Evolutionary conservation across 2,797 vertebrate genomes (phyloP), one percentile per base, ranked within the genome.

Genomic region (Takifugu rubripes): DNA sequence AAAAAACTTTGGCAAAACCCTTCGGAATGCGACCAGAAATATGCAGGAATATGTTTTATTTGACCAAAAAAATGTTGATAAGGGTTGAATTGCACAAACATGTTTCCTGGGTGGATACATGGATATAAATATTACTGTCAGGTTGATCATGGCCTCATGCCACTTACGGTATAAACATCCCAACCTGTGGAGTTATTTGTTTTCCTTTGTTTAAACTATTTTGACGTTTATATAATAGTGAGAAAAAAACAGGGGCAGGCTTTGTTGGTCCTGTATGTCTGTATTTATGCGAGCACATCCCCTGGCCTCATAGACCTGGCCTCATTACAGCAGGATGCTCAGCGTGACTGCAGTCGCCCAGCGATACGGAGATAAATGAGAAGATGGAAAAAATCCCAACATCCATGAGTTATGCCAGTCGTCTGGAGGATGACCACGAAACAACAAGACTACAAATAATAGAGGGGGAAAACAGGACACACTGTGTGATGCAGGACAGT

Each of bases 171-270:
- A 78, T 92, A 93, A 93, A 93, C 92, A 91, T 88, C 85, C 82
- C 76, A 83, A 83, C 75, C 80, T 84, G 84, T 58, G 69, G 79
- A 70, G 81, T 78, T 91, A 88, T 85, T 86, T 89, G 70, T 89
- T 90, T 91, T 90, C 89, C 89, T 91, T 89, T 88, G 86, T 91
- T 88, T 91, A 92, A 91, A 91, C 84, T 81, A 73, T 89, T 88
- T 85, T 91, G 90, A 93, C 89, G 79, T 91, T 70, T 75, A 67
- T 88, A 91, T 88, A 89, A 91, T 90, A 85, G 86, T 82, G 84
- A 88, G 87, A 88, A 82, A 59, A 85, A 84, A 83, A 52, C 74
- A 66, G 49, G 71, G 63, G 69, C 61, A 78, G 73, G 54, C 72
- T 84, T 80, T 79, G 75, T 77, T 83, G 77, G 59, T 64, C 66